Conservation (phyloP, 1,140 invertebrate species). For the Drosophila murphyi region DNA sequence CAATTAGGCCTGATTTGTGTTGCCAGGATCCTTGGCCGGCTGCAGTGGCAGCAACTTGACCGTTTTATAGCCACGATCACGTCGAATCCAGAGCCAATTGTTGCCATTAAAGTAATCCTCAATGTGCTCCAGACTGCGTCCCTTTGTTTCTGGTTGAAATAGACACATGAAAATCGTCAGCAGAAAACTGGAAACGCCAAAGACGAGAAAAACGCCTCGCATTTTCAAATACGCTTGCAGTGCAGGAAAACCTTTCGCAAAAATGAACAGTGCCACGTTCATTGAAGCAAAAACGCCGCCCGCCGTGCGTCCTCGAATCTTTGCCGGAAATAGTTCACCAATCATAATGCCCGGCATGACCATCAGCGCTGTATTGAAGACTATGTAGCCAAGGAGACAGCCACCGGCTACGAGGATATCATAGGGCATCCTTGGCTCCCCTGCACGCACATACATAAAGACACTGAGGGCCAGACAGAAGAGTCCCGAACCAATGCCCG, state of each 20-base stretch:
- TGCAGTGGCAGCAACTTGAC: conserved; percentile 57
- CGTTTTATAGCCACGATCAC: conserved; percentile 75
- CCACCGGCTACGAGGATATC: conserved; percentile 85
- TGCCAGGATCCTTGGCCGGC: conserved; percentile 28
- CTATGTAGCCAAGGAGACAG: conserved; percentile 88
- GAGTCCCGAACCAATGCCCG: conserved; percentile 87
- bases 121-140: conserved; percentile 91
- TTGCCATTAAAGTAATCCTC: conserved; percentile 90
- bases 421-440: conserved; percentile 72
- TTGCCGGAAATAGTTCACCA: conserved; percentile 89
- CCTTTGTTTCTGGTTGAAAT: conserved; percentile 93
- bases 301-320: conserved; percentile 87
- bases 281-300: conserved; percentile 89
- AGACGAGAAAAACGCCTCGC: conserved; percentile 88
- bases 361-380: conserved; percentile 90
- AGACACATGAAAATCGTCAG: conserved; percentile 89
- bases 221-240: conserved; percentile 87
- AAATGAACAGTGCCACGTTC: conserved; percentile 88
- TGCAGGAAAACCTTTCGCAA: conserved; percentile 90
- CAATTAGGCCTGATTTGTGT: conserved; percentile 26
- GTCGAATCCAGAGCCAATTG: conserved; percentile 87
- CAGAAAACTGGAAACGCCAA: conserved; percentile 88
- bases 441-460: conserved; percentile 85
- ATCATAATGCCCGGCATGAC: conserved; percentile 89
- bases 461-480: conserved; percentile 87